Evolutionary conservation across 2,888 invertebrate species (phyloP).

Genomic region (Drosophila colorata): DNA sequence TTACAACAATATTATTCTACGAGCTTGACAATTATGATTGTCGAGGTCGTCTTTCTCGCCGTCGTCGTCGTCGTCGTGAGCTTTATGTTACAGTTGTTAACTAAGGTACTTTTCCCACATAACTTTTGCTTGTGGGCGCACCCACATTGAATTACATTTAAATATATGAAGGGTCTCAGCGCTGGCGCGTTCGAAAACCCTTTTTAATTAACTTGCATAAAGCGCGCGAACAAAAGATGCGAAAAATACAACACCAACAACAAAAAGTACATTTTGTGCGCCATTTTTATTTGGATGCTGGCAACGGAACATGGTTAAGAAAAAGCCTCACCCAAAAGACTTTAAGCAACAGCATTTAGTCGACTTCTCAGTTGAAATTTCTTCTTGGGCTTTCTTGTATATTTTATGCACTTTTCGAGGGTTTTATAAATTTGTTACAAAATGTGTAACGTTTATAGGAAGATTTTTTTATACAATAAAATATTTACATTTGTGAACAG

Average conservation of each 20-base stretch:
- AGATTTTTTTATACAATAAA: too few relatives aligned
- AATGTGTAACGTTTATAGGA: too few relatives aligned
- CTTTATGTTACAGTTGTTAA: slow-evolving; percentile 14
- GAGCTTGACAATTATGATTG: slow-evolving; percentile 15
- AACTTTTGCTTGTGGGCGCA: slow-evolving; percentile 33
- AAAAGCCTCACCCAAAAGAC: slow-evolving; percentile 19
- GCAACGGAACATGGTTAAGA: slow-evolving; percentile 45
- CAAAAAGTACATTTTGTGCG: slow-evolving; percentile 47
- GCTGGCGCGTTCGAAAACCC: slow-evolving; percentile 48
- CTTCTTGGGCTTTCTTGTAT: slow-evolving; percentile 12
- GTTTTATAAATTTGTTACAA: not conserved
- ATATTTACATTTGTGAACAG: too few relatives aligned
- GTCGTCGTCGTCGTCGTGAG: not conserved
- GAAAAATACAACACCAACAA: slow-evolving; percentile 38
- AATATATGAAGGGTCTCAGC: slow-evolving; percentile 37
- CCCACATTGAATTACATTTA: slow-evolving; percentile 45
- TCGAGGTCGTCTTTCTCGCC: not conserved
- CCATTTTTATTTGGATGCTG: slow-evolving; percentile 62
- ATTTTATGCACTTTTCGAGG: not conserved
- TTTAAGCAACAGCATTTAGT: slow-evolving; percentile 4
- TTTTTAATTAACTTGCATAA: slow-evolving; percentile 75
- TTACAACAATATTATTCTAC: slow-evolving; percentile 9
- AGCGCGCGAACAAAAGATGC: slow-evolving; percentile 63
- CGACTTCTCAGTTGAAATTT: slow-evolving; percentile 42
- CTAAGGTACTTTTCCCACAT: slow-evolving; percentile 20